Base-by-base conservation (phyloP, 2,113 vertebrate species). In the Rhinolophus sinicus region DNA sequence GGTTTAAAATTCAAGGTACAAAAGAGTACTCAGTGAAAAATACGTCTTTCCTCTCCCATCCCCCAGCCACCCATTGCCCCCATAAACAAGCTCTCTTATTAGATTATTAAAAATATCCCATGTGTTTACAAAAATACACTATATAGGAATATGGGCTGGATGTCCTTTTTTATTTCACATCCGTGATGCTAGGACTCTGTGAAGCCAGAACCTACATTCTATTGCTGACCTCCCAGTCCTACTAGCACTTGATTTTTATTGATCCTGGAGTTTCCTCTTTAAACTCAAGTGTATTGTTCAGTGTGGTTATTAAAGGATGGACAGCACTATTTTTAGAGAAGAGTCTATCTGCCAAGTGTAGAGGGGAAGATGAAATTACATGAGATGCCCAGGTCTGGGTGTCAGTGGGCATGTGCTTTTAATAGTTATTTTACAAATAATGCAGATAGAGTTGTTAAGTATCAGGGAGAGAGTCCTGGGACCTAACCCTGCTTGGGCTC, bases 1-100 rank as follows among this genome's bases (percentile, higher is more conserved):
- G 19, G 16, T 76, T 92, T 95, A 65, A 91, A 80, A 92, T 85
- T 93, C 40, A 92, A 85, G 44, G 30, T 35, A 15, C 21, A 52
- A 88, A 77, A 88, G 52, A 35, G 2, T 13, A 58, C 0, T 84
- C 60, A 28, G 5, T 81, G 40, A 93, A 90, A 96, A 62, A 93
- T 7, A 67, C 10, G 2, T 52, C 21, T 93, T 88, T 38, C 56
- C 0, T 64, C 88, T 87, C 24, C 50, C 65, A 16, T 86, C 8
- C 26, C 47, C 22, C 2, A 89, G 40, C 6, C 26, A 82, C 30
- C 5, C 21, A 10, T 24, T 47, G 24, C 33, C 38, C 30, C 19
- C 24, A n/a, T 28, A n/a, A 26, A 33, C 69, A 88, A 67, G 33
- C 60, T 54, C 28, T 76, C 28, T 58, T 50, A 50, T 18, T 9